A percentile compares a stretch with the other conserved stretches of the same genome.
These are phyloP conservation scores for Phataginus tetradactyla DNA, from an alignment of 2,797 vertebrate genomes.

Conservation along the genomic window DNA sequence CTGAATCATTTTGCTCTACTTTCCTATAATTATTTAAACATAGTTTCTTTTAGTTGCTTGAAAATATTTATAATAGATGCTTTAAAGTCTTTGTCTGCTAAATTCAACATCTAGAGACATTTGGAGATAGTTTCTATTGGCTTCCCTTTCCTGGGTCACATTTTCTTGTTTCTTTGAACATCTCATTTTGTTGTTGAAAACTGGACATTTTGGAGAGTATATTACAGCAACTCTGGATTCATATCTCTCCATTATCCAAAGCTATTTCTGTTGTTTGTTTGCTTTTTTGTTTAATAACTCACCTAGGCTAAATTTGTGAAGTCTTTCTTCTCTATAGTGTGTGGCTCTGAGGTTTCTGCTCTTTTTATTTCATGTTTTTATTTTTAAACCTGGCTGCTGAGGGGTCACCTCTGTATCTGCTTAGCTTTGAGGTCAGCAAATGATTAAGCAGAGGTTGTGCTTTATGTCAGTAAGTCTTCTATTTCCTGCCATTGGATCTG, in stretches of 20 bases:
- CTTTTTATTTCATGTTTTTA: neutral
- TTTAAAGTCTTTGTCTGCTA: neutral
- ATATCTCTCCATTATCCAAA: neutral
- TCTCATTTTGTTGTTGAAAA: neutral
- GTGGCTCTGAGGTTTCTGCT: neutral
- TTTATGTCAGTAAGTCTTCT: neutral
- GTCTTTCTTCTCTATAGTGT: neutral
- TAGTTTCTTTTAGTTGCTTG: neutral
- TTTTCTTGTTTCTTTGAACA: neutral
- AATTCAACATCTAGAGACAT: neutral
- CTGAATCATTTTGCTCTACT: neutral
- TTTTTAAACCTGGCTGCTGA: neutral
- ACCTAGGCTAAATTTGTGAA: neutral
- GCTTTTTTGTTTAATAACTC: neutral
- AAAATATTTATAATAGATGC: neutral
- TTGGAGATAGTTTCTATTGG: neutral
- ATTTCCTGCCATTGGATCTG: neutral
- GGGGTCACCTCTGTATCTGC: neutral
- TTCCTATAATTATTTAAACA: neutral
- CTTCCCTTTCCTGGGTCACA: neutral
- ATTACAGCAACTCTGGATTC: neutral
- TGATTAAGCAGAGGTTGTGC: neutral
- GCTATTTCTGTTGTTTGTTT: neutral
- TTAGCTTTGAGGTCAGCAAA: neutral
- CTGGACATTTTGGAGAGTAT: neutral